Evolutionary conservation across 2,113 vertebrate species (phyloP).

Genomic region (Poeciliopsis retropinna): DNA sequence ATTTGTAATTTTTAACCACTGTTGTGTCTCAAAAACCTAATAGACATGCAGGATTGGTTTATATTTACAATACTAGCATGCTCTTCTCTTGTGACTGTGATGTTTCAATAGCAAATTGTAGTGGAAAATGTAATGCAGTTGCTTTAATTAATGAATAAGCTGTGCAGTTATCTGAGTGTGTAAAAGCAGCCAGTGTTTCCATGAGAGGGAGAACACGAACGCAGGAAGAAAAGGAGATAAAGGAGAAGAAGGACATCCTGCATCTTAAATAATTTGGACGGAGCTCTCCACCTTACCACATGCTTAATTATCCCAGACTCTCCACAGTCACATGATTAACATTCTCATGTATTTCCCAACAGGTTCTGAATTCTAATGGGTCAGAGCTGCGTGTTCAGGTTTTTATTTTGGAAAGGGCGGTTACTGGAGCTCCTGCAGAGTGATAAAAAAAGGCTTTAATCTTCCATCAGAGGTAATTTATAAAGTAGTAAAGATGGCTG

Average conservation of each 20-base stretch:
- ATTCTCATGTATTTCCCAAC: constrained; percentile 42
- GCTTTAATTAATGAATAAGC: constrained; percentile 9
- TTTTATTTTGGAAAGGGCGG: constrained; percentile 58
- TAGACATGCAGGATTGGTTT: not conserved
- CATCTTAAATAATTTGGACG: constrained; percentile 51
- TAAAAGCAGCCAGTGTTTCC: constrained; percentile 11
- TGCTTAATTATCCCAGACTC: constrained; percentile 70
- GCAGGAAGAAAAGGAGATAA: constrained; percentile 6
- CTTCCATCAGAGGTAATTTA: constrained; percentile 38
- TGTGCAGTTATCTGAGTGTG: constrained; percentile 7
- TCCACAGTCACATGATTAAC: constrained; percentile 66
- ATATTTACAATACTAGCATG: not conserved
- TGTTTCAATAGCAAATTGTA: not conserved
- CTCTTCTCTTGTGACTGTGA: not conserved
- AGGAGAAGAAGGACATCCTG: constrained; percentile 10
- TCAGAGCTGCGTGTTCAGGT: constrained; percentile 23
- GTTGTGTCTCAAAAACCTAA: not conserved
- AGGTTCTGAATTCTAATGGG: constrained; percentile 51
- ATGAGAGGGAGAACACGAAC: not conserved
- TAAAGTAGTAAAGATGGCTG: constrained; percentile 7
- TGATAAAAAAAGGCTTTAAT: constrained; percentile 55
- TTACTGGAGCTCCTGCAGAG: constrained; percentile 13
- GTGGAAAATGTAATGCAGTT: constrained; percentile 15
- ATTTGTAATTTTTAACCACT: not conserved
- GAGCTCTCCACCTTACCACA: constrained; percentile 42